These are phyloP conservation scores for Ophion costatus DNA, from an alignment of 2,888 invertebrate species.

Conservation along the genomic window DNA sequence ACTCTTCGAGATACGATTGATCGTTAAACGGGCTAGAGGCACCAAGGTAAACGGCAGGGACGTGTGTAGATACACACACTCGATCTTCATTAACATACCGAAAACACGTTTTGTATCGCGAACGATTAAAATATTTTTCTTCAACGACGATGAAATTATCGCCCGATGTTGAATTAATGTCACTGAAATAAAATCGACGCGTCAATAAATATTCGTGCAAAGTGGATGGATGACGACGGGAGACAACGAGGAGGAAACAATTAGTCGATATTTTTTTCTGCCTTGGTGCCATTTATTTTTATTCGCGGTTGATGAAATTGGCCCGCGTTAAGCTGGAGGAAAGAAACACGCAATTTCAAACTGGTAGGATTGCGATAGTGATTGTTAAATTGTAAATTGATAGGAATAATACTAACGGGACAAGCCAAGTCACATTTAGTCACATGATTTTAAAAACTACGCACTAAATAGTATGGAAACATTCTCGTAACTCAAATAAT, in stretches of 20 bases:
- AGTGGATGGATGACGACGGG: background rate
- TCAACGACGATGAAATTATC: slow-evolving; percentile 23
- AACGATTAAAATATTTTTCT: slow-evolving; percentile 41
- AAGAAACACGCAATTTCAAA: background rate
- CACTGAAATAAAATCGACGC: slow-evolving; percentile 23
- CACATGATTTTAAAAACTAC: too few relatives aligned
- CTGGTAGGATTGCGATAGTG: background rate
- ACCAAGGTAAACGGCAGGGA: slow-evolving; percentile 1
- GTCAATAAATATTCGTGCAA: slow-evolving; percentile 26
- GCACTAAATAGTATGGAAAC: too few relatives aligned
- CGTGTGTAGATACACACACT: slow-evolving; percentile 18
- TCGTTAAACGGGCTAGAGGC: slow-evolving; percentile 7
- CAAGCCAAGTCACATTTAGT: too few relatives aligned
- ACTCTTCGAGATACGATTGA: slow-evolving; percentile 13
- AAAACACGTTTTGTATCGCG: slow-evolving; percentile 55
- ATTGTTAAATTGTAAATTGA: too few relatives aligned
- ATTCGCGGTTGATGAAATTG: too few relatives aligned
- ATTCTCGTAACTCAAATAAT: too few relatives aligned
- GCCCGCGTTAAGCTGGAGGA: background rate
- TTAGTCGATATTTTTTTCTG: background rate
- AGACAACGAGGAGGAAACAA: background rate
- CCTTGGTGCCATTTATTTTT: background rate
- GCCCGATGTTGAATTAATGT: slow-evolving; percentile 30
- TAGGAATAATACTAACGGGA: too few relatives aligned
- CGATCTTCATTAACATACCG: slow-evolving; percentile 56